These are phyloP conservation scores for Callimorpha dominula DNA, from an alignment of 2,888 invertebrate species.

Conservation along the genomic window DNA sequence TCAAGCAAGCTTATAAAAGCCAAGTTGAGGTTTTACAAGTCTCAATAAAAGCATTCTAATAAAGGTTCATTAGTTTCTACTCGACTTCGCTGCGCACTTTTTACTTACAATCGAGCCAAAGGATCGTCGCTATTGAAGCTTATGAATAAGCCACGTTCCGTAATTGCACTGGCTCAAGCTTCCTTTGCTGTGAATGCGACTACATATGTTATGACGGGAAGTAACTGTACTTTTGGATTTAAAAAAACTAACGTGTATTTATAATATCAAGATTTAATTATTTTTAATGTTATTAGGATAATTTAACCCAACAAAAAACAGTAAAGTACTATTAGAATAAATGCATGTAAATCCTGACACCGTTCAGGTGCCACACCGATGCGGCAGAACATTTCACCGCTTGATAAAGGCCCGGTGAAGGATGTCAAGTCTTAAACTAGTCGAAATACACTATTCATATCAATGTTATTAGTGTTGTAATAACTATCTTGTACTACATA, in stretches of 20 bases:
- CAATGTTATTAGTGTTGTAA: background rate
- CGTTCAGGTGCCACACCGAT: no score
- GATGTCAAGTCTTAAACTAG: background rate
- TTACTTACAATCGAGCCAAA: slow-evolving; percentile 36
- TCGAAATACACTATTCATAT: no score
- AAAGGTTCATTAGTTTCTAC: slow-evolving; percentile 45
- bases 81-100: slow-evolving; percentile 38
- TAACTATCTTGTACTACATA: background rate
- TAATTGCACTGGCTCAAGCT: slow-evolving; percentile 58
- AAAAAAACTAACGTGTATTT: background rate
- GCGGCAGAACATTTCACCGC: no score
- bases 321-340: no score
- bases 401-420: no score
- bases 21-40: background rate
- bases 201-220: background rate
- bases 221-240: background rate
- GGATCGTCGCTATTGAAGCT: slow-evolving; percentile 47
- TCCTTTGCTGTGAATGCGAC: slow-evolving; percentile 18
- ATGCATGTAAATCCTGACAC: no score
- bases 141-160: slow-evolving; percentile 56
- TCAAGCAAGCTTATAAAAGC: background rate
- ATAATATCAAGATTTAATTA: background rate
- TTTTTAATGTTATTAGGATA: no score
- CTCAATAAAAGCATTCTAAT: slow-evolving; percentile 10
- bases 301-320: background rate